Percentiles rank a stretch among this genome's conserved stretches.
Evolutionary conservation across 2,113 vertebrate species (phyloP).

Genomic region (Poeciliopsis retropinna): DNA sequence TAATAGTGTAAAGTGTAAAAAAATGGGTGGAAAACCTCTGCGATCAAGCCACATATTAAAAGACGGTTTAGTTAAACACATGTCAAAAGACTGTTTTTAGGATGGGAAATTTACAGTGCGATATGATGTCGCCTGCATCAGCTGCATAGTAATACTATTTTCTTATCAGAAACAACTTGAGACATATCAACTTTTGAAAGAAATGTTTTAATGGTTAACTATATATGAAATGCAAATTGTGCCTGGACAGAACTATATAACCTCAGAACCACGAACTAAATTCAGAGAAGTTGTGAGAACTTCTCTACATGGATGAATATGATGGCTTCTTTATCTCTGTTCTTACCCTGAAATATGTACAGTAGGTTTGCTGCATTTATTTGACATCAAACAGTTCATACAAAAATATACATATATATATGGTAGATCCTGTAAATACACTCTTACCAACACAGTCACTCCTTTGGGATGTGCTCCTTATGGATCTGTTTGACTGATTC

Average conservation of each 20-base stretch:
- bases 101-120: conserved; percentile 16
- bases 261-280: conserved; percentile 20
- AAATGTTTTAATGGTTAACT: conserved; percentile 29
- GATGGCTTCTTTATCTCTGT: conserved; percentile 36
- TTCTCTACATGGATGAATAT: conserved; percentile 35
- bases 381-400: conserved; percentile 43
- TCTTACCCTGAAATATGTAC: conserved; percentile 26
- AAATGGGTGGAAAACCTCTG: neutral
- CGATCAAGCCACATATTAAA: conserved; percentile 31
- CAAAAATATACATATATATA: conserved; percentile 1
- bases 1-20: conserved; percentile 49
- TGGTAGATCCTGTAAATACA: conserved; percentile 21
- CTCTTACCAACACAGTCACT: conserved; percentile 22
- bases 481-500: conserved; percentile 68
- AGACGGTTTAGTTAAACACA: conserved; percentile 20
- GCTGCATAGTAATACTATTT: conserved; percentile 25
- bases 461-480: conserved; percentile 62
- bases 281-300: conserved; percentile 33
- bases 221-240: conserved; percentile 40
- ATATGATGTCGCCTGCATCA: conserved; percentile 27
- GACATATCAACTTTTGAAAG: conserved; percentile 22
- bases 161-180: neutral
- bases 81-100: too few species aligned
- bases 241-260: conserved; percentile 44
- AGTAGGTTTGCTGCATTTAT: conserved; percentile 40